A percentile compares a stretch with the other conserved stretches of the same genome.
These are phyloP conservation scores for Oscheius sp. DNA, from an alignment of 2,888 invertebrate species.

Conservation along the genomic window DNA sequence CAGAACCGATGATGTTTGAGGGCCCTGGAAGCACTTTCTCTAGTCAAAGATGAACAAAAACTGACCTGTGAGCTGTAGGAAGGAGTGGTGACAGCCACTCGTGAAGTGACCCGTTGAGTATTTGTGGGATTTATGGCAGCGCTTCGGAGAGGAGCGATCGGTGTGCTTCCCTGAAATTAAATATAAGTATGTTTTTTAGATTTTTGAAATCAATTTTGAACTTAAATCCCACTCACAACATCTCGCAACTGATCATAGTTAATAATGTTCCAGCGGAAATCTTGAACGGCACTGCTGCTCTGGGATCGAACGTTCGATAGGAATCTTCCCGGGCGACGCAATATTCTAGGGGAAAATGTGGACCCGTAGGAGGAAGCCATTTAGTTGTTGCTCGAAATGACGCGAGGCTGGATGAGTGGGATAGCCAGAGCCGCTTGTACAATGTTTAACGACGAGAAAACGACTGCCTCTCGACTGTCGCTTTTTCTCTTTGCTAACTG, in stretches of 20 bases:
- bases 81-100: constrained; percentile 20
- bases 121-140: constrained; percentile 26
- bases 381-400: not conserved
- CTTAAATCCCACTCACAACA: constrained; percentile 8
- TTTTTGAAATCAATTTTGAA: not conserved
- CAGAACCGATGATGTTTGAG: constrained; percentile 8
- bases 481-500: not conserved
- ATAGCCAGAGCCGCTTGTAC: not conserved
- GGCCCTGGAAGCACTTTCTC: not conserved
- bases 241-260: constrained; percentile 13
- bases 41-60: not conserved
- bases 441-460: constrained; percentile 23
- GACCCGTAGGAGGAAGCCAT: constrained; percentile 20
- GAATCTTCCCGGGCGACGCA: constrained; percentile 12
- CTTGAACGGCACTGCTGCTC: constrained; percentile 12
- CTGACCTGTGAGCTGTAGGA: constrained; percentile 18
- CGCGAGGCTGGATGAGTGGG: constrained; percentile 10
- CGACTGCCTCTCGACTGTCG: not conserved
- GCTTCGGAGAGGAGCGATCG: constrained; percentile 17
- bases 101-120: constrained; percentile 19
- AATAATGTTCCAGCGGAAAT: constrained; percentile 22
- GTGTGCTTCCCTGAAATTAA: not conserved
- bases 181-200: not conserved
- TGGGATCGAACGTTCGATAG: constrained; percentile 1
- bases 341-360: constrained; percentile 6